A percentile compares a stretch with the other conserved stretches of the same genome.
Evolutionary conservation across 2,113 vertebrate genomes (phyloP).

Genomic region (Cyprinodon variegatus): DNA sequence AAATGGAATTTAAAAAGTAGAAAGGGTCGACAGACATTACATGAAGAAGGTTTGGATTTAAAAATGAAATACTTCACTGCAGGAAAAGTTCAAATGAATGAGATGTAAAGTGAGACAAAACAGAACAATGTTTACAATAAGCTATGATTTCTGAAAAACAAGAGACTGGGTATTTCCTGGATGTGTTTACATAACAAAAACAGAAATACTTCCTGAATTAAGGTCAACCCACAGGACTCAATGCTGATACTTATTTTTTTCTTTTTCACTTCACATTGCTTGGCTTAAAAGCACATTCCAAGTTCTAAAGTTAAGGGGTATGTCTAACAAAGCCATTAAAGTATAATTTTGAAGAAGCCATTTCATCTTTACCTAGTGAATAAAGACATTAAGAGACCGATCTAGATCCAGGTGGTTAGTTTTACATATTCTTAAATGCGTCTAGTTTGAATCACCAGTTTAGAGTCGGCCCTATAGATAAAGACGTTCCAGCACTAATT

Average conservation of each 20-base stretch:
- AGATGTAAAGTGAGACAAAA: not conserved
- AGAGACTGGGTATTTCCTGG: slow-evolving; percentile 26
- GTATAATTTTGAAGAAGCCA: not conserved
- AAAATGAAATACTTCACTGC: not conserved
- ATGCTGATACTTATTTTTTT: slow-evolving; percentile 5
- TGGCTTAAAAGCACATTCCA: not conserved
- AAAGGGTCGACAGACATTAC: not conserved
- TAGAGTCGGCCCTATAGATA: not conserved
- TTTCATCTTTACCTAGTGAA: not conserved
- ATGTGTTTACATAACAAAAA: slow-evolving; percentile 6
- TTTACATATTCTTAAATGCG: not conserved
- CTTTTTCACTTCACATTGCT: not conserved
- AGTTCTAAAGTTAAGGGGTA: not conserved
- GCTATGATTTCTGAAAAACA: not conserved
- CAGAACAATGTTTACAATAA: not conserved
- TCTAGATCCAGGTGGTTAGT: too few relatives aligned
- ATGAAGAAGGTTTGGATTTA: not conserved
- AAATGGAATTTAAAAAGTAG: not conserved
- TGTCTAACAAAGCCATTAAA: not conserved
- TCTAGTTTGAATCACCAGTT: not conserved
- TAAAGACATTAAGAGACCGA: not conserved
- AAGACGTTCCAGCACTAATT: not conserved
- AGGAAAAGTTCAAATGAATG: not conserved
- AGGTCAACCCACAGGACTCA: not conserved
- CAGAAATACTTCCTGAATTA: slow-evolving; percentile 21